Conservation (phyloP, 2,113 vertebrate genomes). For the human region GRCh38 chr1:117236001-117236500, state of each 20-base stretch:
- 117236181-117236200: too few species aligned
- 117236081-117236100: background rate
- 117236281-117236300: background rate
- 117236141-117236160: background rate
- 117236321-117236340: background rate
- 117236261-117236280: background rate
- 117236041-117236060: background rate
- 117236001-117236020: background rate
- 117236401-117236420: background rate
- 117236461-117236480: background rate
- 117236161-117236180: background rate
- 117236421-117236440: background rate
- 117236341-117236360: background rate
- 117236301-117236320: background rate
- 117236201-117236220: background rate
- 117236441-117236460: background rate
- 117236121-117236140: background rate
- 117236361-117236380: background rate
- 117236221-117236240: background rate
- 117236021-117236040: background rate
- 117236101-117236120: background rate
- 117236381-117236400: background rate
- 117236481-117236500: too few species aligned
- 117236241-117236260: background rate
- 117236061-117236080: background rate